Percentiles rank a stretch among this genome's conserved stretches.
These are phyloP conservation scores for Macropis europaea DNA, from an alignment of 2,888 invertebrate species.

Conservation along the genomic window DNA sequence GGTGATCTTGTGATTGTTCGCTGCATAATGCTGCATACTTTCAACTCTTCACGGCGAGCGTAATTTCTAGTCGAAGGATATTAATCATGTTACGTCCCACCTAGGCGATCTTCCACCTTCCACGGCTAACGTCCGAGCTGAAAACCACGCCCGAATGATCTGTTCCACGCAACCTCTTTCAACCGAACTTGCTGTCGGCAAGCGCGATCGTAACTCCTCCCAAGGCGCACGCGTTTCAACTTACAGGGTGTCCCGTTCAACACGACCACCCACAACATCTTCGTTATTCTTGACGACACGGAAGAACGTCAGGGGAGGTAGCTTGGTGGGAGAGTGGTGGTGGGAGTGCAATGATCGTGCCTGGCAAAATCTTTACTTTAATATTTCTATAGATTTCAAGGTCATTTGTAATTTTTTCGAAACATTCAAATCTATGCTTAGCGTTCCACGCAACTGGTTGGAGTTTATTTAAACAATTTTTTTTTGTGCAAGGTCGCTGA, in stretches of 20 bases:
- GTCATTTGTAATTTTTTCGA: too few species aligned
- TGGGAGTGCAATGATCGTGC: too few species aligned
- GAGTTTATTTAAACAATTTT: too few species aligned
- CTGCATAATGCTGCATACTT: conserved; percentile 29
- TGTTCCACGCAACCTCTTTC: conserved; percentile 44
- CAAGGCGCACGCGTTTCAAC: conserved; percentile 68
- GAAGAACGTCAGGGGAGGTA: too few species aligned
- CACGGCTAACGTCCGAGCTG: conserved; percentile 7
- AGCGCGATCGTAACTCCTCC: conserved; percentile 58
- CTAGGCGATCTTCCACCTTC: background rate
- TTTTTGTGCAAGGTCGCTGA: too few species aligned
- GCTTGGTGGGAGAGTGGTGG: too few species aligned
- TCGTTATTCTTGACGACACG: too few species aligned
- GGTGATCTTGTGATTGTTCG: background rate
- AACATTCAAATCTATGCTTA: too few species aligned
- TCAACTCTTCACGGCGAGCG: background rate
- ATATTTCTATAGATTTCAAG: too few species aligned
- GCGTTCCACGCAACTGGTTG: too few species aligned
- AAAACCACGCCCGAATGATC: conserved; percentile 72
- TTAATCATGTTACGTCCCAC: conserved; percentile 10
- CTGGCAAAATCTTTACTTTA: too few species aligned
- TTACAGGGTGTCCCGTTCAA: conserved; percentile 17
- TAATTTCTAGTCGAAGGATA: background rate
- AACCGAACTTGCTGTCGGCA: conserved; percentile 48
- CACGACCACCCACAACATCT: conserved; percentile 2